Conservation (phyloP, 2,888 invertebrate species). For the Pycnomerus fuliginosus region DNA sequence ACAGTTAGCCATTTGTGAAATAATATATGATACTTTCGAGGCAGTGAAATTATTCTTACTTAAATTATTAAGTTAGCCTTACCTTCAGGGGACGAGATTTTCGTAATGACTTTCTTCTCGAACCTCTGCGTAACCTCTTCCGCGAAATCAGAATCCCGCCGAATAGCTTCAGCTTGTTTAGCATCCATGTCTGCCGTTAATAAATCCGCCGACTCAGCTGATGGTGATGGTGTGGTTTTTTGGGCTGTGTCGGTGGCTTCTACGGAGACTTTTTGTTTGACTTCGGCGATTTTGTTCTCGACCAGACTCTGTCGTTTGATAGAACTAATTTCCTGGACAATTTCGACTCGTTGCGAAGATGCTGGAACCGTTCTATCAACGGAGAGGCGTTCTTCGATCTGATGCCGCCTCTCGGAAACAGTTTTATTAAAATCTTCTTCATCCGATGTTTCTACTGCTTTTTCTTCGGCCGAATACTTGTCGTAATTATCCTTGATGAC, state of each 20-base stretch:
- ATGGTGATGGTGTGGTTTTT: slow-evolving; percentile 34
- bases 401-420: slow-evolving; percentile 74
- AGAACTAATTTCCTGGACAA: slow-evolving; percentile 60
- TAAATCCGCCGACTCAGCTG: too few relatives aligned
- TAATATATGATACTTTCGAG: too few relatives aligned
- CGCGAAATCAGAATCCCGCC: slow-evolving; percentile 52
- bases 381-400: slow-evolving; percentile 72
- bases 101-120: slow-evolving; percentile 33
- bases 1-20: too few relatives aligned
- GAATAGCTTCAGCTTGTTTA: slow-evolving; percentile 35
- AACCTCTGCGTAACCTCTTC: slow-evolving; percentile 54
- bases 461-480: slow-evolving; percentile 80
- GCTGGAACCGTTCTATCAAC: slow-evolving; percentile 69
- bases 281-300: slow-evolving; percentile 57
- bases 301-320: slow-evolving; percentile 60
- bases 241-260: slow-evolving; percentile 26
- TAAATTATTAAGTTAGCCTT: slow-evolving; percentile 1
- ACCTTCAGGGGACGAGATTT: slow-evolving; percentile 18
- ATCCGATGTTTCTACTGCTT: slow-evolving; percentile 61
- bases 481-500: slow-evolving; percentile 58
- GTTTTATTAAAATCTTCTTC: slow-evolving; percentile 67
- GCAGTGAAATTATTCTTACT: too few relatives aligned
- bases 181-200: background rate
- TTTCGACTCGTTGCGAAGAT: slow-evolving; percentile 72
- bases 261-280: slow-evolving; percentile 55